Conservation (phyloP, 2,797 vertebrate genomes). For the Scomberomorus guttatus region DNA sequence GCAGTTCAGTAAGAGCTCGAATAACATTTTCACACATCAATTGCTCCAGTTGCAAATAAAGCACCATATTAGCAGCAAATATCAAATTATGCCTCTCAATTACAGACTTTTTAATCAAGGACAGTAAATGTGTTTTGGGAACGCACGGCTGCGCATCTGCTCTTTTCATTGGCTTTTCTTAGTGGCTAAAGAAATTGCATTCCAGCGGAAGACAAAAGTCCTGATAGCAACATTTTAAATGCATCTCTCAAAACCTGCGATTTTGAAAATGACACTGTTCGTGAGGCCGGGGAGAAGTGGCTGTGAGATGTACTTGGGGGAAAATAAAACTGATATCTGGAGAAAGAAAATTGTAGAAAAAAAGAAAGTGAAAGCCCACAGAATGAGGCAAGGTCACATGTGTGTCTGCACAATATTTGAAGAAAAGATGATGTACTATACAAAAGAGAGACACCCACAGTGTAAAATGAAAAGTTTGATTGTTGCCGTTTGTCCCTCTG, state of each 20-base stretch:
- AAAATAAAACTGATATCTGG: constrained; percentile 4
- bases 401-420: neutral
- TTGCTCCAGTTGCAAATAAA: constrained; percentile 66
- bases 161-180: neutral
- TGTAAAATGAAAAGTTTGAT: constrained; percentile 21
- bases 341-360: constrained; percentile 36
- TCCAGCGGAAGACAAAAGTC: neutral
- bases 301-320: constrained; percentile 17
- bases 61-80: constrained; percentile 50
- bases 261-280: constrained; percentile 33
- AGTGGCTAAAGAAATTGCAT: constrained; percentile 1
- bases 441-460: neutral
- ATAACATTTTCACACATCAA: constrained; percentile 55
- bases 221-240: neutral
- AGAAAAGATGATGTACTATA: neutral
- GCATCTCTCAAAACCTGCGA: constrained; percentile 16
- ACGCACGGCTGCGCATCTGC: constrained; percentile 34
- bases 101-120: constrained; percentile 65
- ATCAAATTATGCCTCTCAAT: constrained; percentile 57
- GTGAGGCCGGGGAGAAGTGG: neutral
- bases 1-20: constrained; percentile 48
- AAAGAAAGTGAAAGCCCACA: constrained; percentile 28
- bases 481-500: neutral
- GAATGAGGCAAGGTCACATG: constrained; percentile 30
- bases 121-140: constrained; percentile 43